Evolutionary conservation across 2,113 vertebrate genomes (phyloP).

Genomic region (Climacteris rufus): DNA sequence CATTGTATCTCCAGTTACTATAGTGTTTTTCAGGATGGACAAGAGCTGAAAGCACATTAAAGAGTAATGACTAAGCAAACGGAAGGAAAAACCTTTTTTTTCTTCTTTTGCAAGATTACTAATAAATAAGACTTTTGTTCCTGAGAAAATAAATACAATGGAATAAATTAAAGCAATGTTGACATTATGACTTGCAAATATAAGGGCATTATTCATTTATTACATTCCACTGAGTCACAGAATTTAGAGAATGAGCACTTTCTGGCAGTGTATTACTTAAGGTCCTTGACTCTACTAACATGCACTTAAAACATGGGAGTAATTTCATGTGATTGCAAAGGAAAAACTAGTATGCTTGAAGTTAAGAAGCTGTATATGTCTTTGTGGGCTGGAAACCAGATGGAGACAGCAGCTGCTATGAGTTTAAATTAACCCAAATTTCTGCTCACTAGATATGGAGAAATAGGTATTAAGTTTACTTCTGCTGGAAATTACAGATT

Average conservation of each 20-base stretch:
- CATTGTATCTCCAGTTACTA: constrained; percentile 7
- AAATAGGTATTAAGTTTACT: background rate
- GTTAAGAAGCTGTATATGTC: background rate
- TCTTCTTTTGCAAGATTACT: background rate
- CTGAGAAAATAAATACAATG: background rate
- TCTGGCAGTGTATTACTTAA: background rate
- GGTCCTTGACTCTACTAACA: background rate
- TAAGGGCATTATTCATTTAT: constrained; percentile 8
- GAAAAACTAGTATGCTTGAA: background rate
- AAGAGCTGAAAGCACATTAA: background rate
- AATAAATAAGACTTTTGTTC: constrained; percentile 1
- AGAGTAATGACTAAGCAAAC: background rate
- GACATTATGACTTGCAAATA: background rate
- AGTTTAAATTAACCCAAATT: background rate
- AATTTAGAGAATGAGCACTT: background rate
- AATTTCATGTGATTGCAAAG: background rate
- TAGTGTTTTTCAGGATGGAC: background rate
- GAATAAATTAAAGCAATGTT: background rate
- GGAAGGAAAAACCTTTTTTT: background rate
- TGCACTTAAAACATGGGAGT: background rate
- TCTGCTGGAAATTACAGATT: background rate
- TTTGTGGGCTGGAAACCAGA: background rate
- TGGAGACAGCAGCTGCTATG: background rate
- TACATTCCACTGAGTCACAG: background rate
- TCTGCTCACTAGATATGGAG: background rate